Evolutionary conservation across 2,797 vertebrate genomes (phyloP).

Genomic region (Telmatherina bonti): DNA sequence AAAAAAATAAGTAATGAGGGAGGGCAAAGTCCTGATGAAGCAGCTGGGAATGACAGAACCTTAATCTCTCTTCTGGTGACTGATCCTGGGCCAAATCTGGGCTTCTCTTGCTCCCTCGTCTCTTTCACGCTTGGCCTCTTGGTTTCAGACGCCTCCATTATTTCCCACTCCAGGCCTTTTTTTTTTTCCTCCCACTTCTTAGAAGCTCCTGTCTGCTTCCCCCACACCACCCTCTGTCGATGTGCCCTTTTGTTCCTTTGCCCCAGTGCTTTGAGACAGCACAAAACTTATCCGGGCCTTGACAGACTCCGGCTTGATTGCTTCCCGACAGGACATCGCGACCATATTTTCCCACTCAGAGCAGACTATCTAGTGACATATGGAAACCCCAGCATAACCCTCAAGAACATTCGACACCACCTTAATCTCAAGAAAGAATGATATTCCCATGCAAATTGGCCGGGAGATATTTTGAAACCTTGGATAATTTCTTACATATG

Average conservation of each 20-base stretch:
- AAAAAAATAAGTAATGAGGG: slow-evolving; percentile 44
- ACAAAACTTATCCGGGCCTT: slow-evolving; percentile 51
- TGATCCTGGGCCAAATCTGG: slow-evolving; percentile 76
- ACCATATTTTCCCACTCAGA: slow-evolving; percentile 47
- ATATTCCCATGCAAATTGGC: slow-evolving; percentile 65
- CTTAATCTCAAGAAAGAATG: slow-evolving; percentile 53
- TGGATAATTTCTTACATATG: slow-evolving; percentile 71
- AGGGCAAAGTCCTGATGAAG: slow-evolving; percentile 69
- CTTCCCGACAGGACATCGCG: slow-evolving; percentile 41
- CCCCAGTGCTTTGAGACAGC: slow-evolving; percentile 36
- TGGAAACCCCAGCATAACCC: slow-evolving; percentile 44
- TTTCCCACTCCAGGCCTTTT: slow-evolving; percentile 44
- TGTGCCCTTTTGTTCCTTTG: slow-evolving; percentile 62
- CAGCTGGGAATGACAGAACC: slow-evolving; percentile 72
- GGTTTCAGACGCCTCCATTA: slow-evolving; percentile 69
- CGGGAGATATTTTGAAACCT: slow-evolving; percentile 66
- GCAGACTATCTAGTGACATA: slow-evolving; percentile 38
- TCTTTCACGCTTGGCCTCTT: slow-evolving; percentile 72
- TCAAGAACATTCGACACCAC: slow-evolving; percentile 48
- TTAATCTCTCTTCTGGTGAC: slow-evolving; percentile 70
- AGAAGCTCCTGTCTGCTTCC: slow-evolving; percentile 20
- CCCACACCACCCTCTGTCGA: slow-evolving; percentile 18
- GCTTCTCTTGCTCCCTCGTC: slow-evolving; percentile 65
- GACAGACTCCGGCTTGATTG: slow-evolving; percentile 51
- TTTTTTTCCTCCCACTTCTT: slow-evolving; percentile 55